Conservation (phyloP, 2,888 invertebrate species). For the Poecilobothrus nobilitatus region DNA sequence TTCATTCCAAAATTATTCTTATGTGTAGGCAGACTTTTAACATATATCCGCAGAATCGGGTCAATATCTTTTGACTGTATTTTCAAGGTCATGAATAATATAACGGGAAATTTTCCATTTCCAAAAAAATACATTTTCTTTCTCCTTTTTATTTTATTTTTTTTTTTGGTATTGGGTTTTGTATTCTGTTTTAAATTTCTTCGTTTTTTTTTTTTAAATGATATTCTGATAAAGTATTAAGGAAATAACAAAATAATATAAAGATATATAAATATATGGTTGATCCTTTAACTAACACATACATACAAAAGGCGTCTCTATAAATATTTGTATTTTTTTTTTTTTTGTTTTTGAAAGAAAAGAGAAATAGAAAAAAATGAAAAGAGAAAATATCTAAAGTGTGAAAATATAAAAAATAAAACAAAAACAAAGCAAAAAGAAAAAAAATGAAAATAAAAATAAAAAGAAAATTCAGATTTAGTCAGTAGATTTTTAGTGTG, state of each 20-base stretch:
- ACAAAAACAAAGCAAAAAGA: too few species aligned
- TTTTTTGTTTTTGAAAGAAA: background rate
- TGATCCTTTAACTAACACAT: background rate
- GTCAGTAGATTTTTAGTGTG: too few species aligned
- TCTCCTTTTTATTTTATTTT: background rate
- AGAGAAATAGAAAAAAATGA: too few species aligned
- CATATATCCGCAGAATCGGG: slow-evolving; percentile 10
- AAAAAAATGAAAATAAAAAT: too few species aligned
- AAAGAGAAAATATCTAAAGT: too few species aligned
- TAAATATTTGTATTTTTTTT: background rate
- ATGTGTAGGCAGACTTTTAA: slow-evolving; percentile 1
- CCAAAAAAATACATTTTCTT: background rate
- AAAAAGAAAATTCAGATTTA: too few species aligned
- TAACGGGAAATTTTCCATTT: background rate
- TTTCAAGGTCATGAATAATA: slow-evolving; percentile 3
- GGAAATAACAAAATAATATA: background rate
- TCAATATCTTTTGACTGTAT: slow-evolving; percentile 3
- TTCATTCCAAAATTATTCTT: background rate
- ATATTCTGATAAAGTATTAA: too few species aligned
- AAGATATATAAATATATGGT: background rate
- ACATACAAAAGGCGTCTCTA: background rate
- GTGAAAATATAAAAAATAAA: too few species aligned
- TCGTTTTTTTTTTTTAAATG: too few species aligned
- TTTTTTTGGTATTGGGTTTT: background rate
- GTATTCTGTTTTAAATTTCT: background rate